Evolutionary conservation across 2,888 invertebrate species (phyloP), one percentile per base, ranked within the genome.

Genomic region (Cantharis rufa): DNA sequence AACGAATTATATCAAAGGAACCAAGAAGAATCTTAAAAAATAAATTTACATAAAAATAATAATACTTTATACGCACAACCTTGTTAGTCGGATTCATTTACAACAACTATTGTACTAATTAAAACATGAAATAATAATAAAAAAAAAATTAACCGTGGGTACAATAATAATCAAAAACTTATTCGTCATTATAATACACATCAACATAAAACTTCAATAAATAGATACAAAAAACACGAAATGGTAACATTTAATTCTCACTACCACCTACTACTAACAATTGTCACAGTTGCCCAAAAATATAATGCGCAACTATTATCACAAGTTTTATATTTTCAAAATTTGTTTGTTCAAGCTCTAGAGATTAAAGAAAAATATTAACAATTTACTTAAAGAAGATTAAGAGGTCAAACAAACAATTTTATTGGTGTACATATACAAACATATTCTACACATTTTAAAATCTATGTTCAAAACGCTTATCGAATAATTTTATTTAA

Each of bases 161-260:
- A n/a, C n/a, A 48, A 48, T 48, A 48, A 32, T 32, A 32, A 32
- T 32, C 18, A 48, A 7, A 48, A 48, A 48, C 48, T n/a, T 48
- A 48, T 48, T n/a, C 48, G 48, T 48, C 48, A 48, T 48, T 48
- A 48, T 48, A 48, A 48, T 48, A 71, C 75, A 66, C 78, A 72
- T 77, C 73, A 75, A 72, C 69, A 77, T 75, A 75, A 78, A 78
- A 72, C 72, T 76, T 71, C 75, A 80, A 74, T 70, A 69, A 72
- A 78, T 80, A 80, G 80, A 79, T 82, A 82, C 75, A 79, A 80
- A 77, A 80, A 84, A 82, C 80, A 79, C 82, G 85, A 81, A 85
- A 84, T 87, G 87, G 87, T 87, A 87, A 87, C 87, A 85, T 84
- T 81, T 82, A 81, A 84, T 48, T 87, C 85, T 86, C 86, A 86